phyloP scores from a whole-genome alignment of 1,140 invertebrate species.

The Pissodes strobi region DNA sequence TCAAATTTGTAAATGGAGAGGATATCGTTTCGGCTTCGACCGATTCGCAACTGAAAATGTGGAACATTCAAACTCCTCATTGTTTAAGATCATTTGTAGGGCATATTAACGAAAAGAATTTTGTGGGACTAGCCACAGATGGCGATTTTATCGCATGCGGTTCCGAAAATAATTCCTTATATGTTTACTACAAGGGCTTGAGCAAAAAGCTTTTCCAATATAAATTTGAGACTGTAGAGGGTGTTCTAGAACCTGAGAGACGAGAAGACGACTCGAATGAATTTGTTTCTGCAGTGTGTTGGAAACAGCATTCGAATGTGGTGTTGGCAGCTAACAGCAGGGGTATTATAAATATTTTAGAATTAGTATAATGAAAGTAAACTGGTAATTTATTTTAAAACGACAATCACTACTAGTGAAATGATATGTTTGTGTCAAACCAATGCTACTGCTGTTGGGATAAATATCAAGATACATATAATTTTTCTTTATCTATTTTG shows the following conservation, averaged over 20 bases:
- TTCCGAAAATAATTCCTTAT: conserved; percentile 93
- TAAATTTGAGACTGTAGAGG: conserved; percentile 84
- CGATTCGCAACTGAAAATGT: conserved; percentile 92
- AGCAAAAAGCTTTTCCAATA: conserved; percentile 86
- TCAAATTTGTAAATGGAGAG: conserved; percentile 88
- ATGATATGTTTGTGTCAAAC: not conserved
- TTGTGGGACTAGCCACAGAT: conserved; percentile 94
- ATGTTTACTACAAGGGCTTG: conserved; percentile 91
- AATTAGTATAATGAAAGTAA: conserved; percentile 64
- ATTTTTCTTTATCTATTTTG: too few species aligned
- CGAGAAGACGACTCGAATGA: conserved; percentile 87
- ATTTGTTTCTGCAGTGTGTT: conserved; percentile 96
- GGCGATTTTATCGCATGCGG: conserved; percentile 94
- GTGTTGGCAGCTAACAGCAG: conserved; percentile 95
- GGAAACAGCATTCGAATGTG: conserved; percentile 85
- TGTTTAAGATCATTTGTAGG: conserved; percentile 89
- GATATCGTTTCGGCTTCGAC: conserved; percentile 95
- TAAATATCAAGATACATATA: too few species aligned
- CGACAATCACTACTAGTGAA: conserved; percentile 1
- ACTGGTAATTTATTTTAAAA: not conserved
- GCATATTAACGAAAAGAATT: conserved; percentile 96
- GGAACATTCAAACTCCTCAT: conserved; percentile 81
- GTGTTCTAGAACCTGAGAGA: conserved; percentile 76
- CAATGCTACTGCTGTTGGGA: too few species aligned
- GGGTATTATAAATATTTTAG: conserved; percentile 88